phyloP scores from a whole-genome alignment of 2,113 vertebrate species.

The Microtus pennsylvanicus region DNA sequence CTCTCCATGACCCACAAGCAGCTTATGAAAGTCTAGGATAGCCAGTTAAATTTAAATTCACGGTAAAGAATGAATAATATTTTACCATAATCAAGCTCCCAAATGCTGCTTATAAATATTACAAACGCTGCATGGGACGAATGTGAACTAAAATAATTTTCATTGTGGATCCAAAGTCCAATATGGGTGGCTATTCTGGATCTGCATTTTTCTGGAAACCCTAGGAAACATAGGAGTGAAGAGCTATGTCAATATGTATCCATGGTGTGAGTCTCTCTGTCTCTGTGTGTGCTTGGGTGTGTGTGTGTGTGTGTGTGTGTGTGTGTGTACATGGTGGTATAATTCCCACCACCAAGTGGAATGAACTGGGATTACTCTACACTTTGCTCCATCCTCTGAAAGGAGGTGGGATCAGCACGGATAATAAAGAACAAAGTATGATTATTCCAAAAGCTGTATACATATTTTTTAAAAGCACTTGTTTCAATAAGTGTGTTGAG shows the following conservation, averaged over 20 bases:
- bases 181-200: too few relatives aligned
- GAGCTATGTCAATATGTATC: not conserved
- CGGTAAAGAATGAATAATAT: not conserved
- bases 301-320: not conserved
- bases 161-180: not conserved
- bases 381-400: not conserved
- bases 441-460: not conserved
- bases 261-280: not conserved
- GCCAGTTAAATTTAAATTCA: not conserved
- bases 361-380: not conserved
- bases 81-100: not conserved
- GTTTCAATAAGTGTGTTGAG: not conserved
- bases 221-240: not conserved
- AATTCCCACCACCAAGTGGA: not conserved
- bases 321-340: fast-evolving
- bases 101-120: not conserved
- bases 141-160: not conserved
- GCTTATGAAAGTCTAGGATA: not conserved
- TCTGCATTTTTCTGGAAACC: not conserved
- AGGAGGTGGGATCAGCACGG: not conserved
- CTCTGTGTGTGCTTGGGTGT: not conserved
- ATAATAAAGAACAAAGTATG: not conserved
- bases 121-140: not conserved
- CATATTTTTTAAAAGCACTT: not conserved
- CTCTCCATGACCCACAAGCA: not conserved